These are phyloP conservation scores for Caenorhabditis macrosperma DNA, from an alignment of 2,888 invertebrate species.

Conservation along the genomic window DNA sequence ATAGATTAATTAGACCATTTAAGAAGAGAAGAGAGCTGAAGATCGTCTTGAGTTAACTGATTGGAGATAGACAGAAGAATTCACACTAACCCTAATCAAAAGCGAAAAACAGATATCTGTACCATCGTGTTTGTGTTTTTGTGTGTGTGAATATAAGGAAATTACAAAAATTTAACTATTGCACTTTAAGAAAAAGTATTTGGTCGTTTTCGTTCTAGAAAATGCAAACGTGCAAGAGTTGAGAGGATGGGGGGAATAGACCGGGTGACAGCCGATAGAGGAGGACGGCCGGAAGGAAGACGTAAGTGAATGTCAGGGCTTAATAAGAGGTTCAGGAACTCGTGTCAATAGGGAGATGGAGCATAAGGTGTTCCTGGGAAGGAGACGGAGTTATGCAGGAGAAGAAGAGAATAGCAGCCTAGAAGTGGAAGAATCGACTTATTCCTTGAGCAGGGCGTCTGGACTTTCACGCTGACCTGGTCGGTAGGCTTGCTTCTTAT, in stretches of 20 bases:
- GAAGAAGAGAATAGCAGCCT: slow-evolving; percentile 14
- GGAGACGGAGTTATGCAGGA: background rate
- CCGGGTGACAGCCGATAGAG: slow-evolving; percentile 11
- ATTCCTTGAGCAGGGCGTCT: slow-evolving; percentile 58
- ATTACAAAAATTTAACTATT: slow-evolving; percentile 16
- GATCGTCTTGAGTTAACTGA: slow-evolving; percentile 57
- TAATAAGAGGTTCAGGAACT: slow-evolving; percentile 27
- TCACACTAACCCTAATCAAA: slow-evolving; percentile 55
- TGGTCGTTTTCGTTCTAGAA: slow-evolving; percentile 21
- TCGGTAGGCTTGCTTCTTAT: slow-evolving; percentile 58
- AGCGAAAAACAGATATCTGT: slow-evolving; percentile 30
- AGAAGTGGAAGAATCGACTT: background rate
- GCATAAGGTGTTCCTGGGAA: background rate
- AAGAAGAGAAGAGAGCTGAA: slow-evolving; percentile 18
- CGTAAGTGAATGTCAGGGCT: slow-evolving; percentile 26
- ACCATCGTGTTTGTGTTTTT: slow-evolving; percentile 29
- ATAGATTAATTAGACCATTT: slow-evolving; percentile 15
- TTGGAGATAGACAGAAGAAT: slow-evolving; percentile 8
- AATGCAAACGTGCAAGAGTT: slow-evolving; percentile 5
- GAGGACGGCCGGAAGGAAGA: background rate
- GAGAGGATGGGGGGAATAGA: slow-evolving; percentile 7
- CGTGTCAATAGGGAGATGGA: slow-evolving; percentile 23
- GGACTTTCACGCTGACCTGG: slow-evolving; percentile 60
- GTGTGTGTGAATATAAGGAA: background rate
- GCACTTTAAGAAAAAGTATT: slow-evolving; percentile 20